phyloP scores from a whole-genome alignment of 2,113 vertebrate genomes.

The Daphoenositta chrysoptera region DNA sequence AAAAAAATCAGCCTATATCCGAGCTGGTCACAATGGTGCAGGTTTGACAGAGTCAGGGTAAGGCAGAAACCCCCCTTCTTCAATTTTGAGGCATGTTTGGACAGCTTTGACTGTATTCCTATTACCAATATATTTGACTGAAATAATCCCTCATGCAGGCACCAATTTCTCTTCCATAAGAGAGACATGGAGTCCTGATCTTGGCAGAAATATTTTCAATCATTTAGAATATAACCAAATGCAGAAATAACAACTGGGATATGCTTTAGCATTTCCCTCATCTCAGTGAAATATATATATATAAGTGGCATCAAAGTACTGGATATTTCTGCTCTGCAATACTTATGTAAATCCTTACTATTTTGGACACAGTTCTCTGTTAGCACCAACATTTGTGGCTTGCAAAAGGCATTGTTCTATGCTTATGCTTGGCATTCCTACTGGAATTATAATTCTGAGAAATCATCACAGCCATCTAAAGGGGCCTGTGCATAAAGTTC shows the following conservation, averaged over 20 bases:
- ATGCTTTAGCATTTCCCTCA: not conserved
- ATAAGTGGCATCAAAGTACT: not conserved
- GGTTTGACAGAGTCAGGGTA: not conserved
- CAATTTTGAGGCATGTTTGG: not conserved
- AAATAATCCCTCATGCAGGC: not conserved
- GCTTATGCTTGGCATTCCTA: not conserved
- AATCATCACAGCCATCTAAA: not conserved
- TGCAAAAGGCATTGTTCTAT: not conserved
- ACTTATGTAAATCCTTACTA: not conserved
- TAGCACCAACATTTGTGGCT: not conserved
- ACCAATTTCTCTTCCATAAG: not conserved
- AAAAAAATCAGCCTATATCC: not conserved
- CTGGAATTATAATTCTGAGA: not conserved
- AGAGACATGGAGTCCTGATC: not conserved
- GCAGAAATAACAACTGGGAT: not conserved
- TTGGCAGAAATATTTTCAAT: not conserved
- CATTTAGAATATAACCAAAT: not conserved
- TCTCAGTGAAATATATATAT: not conserved
- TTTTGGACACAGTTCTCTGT: not conserved
- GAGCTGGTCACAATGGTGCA: not conserved
- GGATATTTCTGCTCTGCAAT: not conserved
- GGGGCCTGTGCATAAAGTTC: not conserved
- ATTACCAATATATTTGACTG: not conserved
- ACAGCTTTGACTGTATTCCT: not conserved
- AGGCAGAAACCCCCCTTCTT: not conserved